Conservation (phyloP, 1,140 invertebrate species). For the Psix sp. region DNA sequence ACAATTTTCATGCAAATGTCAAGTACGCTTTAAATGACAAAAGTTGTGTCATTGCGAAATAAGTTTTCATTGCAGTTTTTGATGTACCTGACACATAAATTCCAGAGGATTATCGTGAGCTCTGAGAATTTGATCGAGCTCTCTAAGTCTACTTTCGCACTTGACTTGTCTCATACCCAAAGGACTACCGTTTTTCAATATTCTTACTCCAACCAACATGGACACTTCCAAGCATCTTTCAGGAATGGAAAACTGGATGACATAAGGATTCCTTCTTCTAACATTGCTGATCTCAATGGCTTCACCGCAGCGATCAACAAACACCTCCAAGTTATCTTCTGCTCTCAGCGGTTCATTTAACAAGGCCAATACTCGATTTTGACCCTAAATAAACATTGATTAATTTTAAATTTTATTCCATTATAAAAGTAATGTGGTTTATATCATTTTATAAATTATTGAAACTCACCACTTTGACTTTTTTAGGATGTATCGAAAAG, state of each 20-base stretch:
- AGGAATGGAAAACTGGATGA: constrained; percentile 86
- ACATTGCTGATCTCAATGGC: constrained; percentile 84
- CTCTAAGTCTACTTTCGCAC: constrained; percentile 88
- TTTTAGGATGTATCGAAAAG: constrained; percentile 87
- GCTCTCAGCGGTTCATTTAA: constrained; percentile 85
- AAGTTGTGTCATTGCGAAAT: too few species aligned
- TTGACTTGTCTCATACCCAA: constrained; percentile 88
- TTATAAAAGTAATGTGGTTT: too few species aligned
- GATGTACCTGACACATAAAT: constrained; percentile 88
- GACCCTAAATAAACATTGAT: constrained; percentile 84
- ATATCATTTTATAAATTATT: too few species aligned
- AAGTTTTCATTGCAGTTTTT: too few species aligned
- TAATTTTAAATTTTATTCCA: too few species aligned
- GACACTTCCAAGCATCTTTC: constrained; percentile 88
- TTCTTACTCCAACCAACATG: constrained; percentile 86
- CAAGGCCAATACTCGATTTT: constrained; percentile 88
- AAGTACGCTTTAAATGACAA: too few species aligned
- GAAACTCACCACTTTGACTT: constrained; percentile 88
- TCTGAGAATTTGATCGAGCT: constrained; percentile 87
- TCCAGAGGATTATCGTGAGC: constrained; percentile 87
- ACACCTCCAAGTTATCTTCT: constrained; percentile 85
- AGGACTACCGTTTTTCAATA: constrained; percentile 86
- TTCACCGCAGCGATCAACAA: constrained; percentile 87
- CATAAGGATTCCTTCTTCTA: constrained; percentile 88
- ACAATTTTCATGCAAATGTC: too few species aligned